These are phyloP conservation scores for Nipponacmea schrenckii DNA, from an alignment of 2,888 invertebrate genomes.

Conservation along the genomic window DNA sequence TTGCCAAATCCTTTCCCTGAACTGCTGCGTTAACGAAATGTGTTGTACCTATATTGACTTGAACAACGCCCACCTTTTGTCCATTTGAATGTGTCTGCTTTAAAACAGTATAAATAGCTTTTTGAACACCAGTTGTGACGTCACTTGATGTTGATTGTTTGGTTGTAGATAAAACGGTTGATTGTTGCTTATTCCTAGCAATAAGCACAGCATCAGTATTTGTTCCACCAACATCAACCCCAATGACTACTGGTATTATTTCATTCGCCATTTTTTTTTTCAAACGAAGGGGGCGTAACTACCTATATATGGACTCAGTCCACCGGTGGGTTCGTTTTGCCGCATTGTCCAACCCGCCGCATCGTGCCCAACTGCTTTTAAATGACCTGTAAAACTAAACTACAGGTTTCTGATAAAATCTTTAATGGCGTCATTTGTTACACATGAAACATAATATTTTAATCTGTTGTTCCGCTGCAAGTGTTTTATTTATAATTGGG, in stretches of 20 bases:
- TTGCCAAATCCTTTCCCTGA: slow-evolving; percentile 51
- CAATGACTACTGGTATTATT: slow-evolving; percentile 40
- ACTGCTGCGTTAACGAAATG: slow-evolving; percentile 65
- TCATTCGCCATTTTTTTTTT: slow-evolving; percentile 1
- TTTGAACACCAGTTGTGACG: slow-evolving; percentile 50
- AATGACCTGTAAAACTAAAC: no score
- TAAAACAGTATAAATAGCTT: slow-evolving; percentile 33
- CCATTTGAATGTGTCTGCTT: slow-evolving; percentile 16
- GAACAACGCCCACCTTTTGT: slow-evolving; percentile 29
- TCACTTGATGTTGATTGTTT: slow-evolving; percentile 58
- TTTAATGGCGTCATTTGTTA: no score
- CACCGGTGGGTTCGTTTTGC: no score
- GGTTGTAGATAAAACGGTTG: slow-evolving; percentile 43
- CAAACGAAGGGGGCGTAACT: no score
- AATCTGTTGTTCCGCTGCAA: no score
- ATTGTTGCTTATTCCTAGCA: slow-evolving; percentile 23
- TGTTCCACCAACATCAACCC: slow-evolving; percentile 65
- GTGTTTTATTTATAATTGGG: no score
- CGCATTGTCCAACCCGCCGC: no score
- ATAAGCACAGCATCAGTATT: slow-evolving; percentile 63
- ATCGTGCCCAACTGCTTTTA: no score
- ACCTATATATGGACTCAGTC: no score
- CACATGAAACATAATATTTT: no score
- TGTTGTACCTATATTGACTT: slow-evolving; percentile 62
- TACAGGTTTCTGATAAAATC: no score